These are phyloP conservation scores for Dallia pectoralis DNA, from an alignment of 2,797 vertebrate genomes.

Conservation along the genomic window DNA sequence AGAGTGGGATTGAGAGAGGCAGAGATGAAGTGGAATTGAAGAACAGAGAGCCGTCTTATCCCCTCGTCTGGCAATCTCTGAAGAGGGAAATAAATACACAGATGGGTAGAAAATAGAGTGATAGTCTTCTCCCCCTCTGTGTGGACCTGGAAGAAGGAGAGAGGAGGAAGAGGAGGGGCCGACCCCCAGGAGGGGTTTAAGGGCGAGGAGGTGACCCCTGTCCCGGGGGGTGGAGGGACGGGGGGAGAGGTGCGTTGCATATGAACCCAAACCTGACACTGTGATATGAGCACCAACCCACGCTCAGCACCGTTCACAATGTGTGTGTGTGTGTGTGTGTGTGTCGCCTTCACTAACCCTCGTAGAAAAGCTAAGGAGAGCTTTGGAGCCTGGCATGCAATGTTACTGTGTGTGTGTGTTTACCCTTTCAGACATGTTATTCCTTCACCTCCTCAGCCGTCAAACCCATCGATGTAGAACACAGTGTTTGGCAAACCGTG, in stretches of 20 bases:
- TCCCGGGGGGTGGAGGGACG: constrained; percentile 73
- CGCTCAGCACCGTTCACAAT: neutral
- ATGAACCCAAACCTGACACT: constrained; percentile 57
- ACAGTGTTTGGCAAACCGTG: neutral
- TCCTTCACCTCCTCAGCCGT: neutral
- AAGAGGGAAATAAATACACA: too few species aligned
- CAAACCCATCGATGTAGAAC: neutral
- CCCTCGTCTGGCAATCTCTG: too few species aligned
- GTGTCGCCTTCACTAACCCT: constrained; percentile 46
- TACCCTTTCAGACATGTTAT: neutral
- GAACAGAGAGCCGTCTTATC: neutral
- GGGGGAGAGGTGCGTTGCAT: constrained; percentile 79
- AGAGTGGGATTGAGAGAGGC: neutral
- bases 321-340: constrained; percentile 42
- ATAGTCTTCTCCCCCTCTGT: constrained; percentile 57
- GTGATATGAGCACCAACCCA: constrained; percentile 64
- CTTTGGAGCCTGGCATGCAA: neutral
- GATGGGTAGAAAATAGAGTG: neutral
- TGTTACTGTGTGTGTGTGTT: constrained; percentile 7
- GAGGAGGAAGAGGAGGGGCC: constrained; percentile 64
- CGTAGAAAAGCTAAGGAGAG: constrained; percentile 3
- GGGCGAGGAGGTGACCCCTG: constrained; percentile 75
- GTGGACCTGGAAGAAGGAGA: constrained; percentile 74
- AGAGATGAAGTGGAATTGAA: neutral
- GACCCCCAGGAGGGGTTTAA: constrained; percentile 75